Evolutionary conservation across 2,797 vertebrate species (phyloP).

Genomic region (Cryptoblepharus egeriae): DNA sequence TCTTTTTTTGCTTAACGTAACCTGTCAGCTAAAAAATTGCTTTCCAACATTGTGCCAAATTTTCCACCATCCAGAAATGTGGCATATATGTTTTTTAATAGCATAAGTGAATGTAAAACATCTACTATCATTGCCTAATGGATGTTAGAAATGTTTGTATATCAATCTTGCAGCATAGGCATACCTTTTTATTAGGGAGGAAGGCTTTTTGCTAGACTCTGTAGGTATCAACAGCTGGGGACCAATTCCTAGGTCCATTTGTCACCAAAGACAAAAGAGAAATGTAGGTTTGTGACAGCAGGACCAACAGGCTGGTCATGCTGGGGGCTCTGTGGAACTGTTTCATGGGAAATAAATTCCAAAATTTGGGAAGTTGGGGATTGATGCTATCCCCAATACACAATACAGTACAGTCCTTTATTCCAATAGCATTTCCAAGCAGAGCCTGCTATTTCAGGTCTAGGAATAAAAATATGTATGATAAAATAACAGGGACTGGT

Average conservation of each 20-base stretch:
- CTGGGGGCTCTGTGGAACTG: neutral
- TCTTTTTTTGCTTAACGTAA: constrained; percentile 24
- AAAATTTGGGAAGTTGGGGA: too few species aligned
- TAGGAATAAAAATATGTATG: neutral
- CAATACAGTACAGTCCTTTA: neutral
- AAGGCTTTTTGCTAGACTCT: constrained; percentile 2
- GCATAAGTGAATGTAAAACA: constrained; percentile 68
- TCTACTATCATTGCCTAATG: constrained; percentile 45
- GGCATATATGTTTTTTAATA: constrained; percentile 2
- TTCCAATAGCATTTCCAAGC: too few species aligned
- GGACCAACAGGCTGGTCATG: neutral
- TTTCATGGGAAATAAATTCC: neutral
- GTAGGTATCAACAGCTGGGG: neutral
- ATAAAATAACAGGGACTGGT: neutral
- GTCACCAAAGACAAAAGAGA: constrained; percentile 35
- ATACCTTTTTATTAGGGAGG: neutral
- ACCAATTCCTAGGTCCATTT: neutral
- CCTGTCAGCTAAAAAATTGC: constrained; percentile 61
- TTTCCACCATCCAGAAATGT: constrained; percentile 49
- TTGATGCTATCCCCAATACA: neutral
- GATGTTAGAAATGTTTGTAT: constrained; percentile 50
- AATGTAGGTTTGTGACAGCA: neutral
- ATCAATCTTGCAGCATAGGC: constrained; percentile 20
- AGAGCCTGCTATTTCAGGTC: neutral
- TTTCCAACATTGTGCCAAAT: constrained; percentile 79